A percentile compares a stretch with the other conserved stretches of the same genome.
Conservation (phyloP, 2,113 vertebrate genomes). For the Leucopsar rothschildi region DNA sequence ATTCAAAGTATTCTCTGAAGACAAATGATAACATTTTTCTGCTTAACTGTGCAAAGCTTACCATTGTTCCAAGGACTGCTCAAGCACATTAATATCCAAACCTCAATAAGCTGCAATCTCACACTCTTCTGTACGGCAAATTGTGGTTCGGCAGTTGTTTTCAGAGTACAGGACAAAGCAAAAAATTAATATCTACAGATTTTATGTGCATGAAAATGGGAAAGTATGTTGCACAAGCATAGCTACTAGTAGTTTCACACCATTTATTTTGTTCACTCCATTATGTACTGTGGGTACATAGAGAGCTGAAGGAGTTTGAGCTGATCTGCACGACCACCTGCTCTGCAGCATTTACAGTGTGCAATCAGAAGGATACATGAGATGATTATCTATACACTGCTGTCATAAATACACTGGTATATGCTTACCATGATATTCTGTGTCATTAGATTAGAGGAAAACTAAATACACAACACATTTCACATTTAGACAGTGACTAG, state of each 20-base stretch:
- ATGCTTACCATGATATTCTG: background rate
- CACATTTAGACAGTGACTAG: background rate
- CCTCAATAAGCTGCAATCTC: background rate
- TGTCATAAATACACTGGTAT: background rate
- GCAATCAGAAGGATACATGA: background rate
- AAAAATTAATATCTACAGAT: background rate
- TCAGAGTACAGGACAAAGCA: background rate
- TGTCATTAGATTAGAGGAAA: background rate
- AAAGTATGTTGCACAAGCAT: background rate
- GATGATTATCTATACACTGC: background rate
- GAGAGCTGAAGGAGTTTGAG: background rate
- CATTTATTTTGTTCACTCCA: background rate
- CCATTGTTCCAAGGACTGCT: background rate
- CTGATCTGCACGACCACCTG: background rate
- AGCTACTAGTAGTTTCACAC: background rate
- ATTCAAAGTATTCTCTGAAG: background rate
- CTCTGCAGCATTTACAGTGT: background rate
- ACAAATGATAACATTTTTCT: background rate
- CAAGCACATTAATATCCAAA: background rate
- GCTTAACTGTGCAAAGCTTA: background rate
- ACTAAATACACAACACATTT: background rate
- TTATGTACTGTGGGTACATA: background rate
- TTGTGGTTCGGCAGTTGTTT: background rate
- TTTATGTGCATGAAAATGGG: background rate
- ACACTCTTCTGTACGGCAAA: background rate